Conservation (phyloP, 2,113 vertebrate genomes). For the Antennarius striatus region DNA sequence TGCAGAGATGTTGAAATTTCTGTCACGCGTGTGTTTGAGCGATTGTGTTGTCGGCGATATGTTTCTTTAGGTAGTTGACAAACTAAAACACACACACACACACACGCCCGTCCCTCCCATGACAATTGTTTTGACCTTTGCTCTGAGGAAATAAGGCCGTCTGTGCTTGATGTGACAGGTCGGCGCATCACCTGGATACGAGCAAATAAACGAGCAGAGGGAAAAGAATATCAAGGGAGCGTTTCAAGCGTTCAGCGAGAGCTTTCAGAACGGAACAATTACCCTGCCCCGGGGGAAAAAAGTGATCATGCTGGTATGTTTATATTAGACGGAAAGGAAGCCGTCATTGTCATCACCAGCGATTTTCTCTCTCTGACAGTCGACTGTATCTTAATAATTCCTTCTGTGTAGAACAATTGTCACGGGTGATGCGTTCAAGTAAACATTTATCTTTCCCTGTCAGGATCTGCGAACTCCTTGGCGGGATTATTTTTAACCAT, state of each 20-base stretch:
- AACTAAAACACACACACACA: not conserved
- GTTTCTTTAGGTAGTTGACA: constrained; percentile 34
- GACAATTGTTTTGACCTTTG: constrained; percentile 73
- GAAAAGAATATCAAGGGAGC: constrained; percentile 73
- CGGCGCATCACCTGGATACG: constrained; percentile 77
- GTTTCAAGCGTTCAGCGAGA: constrained; percentile 77
- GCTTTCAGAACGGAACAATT: constrained; percentile 81
- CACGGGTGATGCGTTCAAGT: constrained; percentile 56
- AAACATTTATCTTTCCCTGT: constrained; percentile 65
- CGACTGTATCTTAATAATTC: constrained; percentile 72
- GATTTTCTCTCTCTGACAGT: constrained; percentile 75
- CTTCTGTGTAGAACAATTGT: constrained; percentile 58
- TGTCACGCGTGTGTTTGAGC: constrained; percentile 8
- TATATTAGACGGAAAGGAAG: constrained; percentile 83
- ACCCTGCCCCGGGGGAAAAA: constrained; percentile 72
- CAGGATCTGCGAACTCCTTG: constrained; percentile 55
- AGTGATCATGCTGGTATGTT: constrained; percentile 84
- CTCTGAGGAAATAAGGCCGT: constrained; percentile 70
- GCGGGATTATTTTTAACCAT: constrained; percentile 50
- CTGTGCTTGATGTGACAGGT: constrained; percentile 74
- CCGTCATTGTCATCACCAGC: constrained; percentile 80
- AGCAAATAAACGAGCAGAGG: constrained; percentile 69
- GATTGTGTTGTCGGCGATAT: constrained; percentile 5
- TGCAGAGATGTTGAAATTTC: not conserved
- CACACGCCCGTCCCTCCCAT: constrained; percentile 40